Base-by-base conservation (phyloP, 2,888 invertebrate genomes). In the Eilema caniola region DNA sequence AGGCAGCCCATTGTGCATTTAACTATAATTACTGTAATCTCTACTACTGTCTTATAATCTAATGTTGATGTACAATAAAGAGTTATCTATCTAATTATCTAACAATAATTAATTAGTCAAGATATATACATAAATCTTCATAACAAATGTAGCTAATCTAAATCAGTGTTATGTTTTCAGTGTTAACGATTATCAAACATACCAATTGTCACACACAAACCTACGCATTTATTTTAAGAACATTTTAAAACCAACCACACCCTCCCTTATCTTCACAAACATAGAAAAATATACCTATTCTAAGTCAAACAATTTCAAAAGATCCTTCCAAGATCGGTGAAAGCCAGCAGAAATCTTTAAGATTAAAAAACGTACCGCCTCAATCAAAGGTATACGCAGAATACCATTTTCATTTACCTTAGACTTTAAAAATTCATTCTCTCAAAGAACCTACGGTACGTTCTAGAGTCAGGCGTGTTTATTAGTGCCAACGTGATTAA, bases 391-490 rank as follows among this genome's bases (percentile, higher is more conserved):
- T 67, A 72, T 67, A 73, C 11, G 66, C 47, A 61, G 10, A 67
- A 73, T 72, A 67, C 67, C 63, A 53, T 53, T 53, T 80, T 60
- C 33, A 75, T 75, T 78, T 71, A 65, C 74, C 75, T 80, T 75
- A 77, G 69, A 71, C 59, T 80, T 76, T 74, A 70, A 74, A 81
- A 79, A 75, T 68, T 69, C 72, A 25, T 25, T 60, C 3, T 10
- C 23, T 74, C 68, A 76, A 73, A 82, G 70, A 76, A 70, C 72
- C 61, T 57, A 67, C 53, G 62, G 69, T 80, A 76, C 80, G 78
- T 80, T 82, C 76, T 74, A 82, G 75, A 73, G 62, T 80, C 74
- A 77, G 63, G 73, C 79, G 67, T 83, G 82, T 83, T 83, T 83
- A 83, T 82, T 76, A 80, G 78, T 71, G 70, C 53, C 73, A 66